Base-by-base conservation (phyloP, 2,888 invertebrate genomes). In the Leptinotarsa rubiginosa region DNA sequence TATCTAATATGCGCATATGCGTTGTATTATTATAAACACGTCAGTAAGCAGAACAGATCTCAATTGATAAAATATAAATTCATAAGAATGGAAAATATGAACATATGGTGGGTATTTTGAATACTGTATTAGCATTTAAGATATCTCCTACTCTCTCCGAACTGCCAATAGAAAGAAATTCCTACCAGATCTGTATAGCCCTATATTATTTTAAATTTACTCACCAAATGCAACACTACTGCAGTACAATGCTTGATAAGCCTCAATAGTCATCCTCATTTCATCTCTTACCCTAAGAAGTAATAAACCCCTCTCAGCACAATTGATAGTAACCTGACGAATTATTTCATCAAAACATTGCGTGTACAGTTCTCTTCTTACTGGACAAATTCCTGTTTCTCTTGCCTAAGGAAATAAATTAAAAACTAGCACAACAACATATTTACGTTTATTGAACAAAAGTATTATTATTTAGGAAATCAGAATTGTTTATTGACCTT, bases 321-420 rank as follows among this genome's bases (percentile, higher is more conserved):
- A 99, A 87, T 97, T 98, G 65, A 99, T 96, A 5, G 99, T 98
- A 31, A 98, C 97, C 91, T 99, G 94, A n/a, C 96, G 91, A 82
- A 96, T 96, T 56, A 96, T 89, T 89, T 96, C 96, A 88, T 96
- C 97, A 87, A 98, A 98, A 87, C 97, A 98, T 87, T 98, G 98
- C 0, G 97, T 96, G 87, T 98, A 98, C 0, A 98, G 91, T 87
- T 98, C 97, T 69, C 98, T 90, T 66, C 98, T 91, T 69, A 97
- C 94, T 0, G 97, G 97, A 87, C 98, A 98, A 83, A 98, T 97
- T 50, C 98, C 98, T 0, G 97, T 97, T 89, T 98, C 98, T 79
- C 97, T 91, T 1, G 99, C 98, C 88, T 97, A 70, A 70, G 75
- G 4, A 56, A 73, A 47, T 71, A 47, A 72, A 69, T 12, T 10